A percentile compares a stretch with the other conserved stretches of the same genome.
Evolutionary conservation across 1,140 invertebrate genomes (phyloP).

Genomic region (Matsumurasca onukii): DNA sequence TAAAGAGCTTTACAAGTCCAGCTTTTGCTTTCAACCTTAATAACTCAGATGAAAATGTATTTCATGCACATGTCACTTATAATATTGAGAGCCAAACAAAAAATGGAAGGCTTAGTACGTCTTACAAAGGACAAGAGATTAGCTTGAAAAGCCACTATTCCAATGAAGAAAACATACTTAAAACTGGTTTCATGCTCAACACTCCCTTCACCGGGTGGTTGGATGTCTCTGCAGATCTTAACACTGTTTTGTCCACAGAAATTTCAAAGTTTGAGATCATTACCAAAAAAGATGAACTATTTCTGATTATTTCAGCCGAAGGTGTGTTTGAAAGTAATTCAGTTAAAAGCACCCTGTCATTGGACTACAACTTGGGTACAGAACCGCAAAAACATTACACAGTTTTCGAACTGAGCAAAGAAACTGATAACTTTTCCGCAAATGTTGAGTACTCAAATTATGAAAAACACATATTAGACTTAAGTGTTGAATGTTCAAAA

Average conservation of each 20-base stretch:
- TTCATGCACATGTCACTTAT: background rate
- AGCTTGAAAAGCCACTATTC: background rate
- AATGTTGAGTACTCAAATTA: background rate
- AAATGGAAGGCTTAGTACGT: background rate
- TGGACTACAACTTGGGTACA: background rate
- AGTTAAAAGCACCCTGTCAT: background rate
- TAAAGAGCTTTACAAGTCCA: background rate
- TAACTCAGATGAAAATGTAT: background rate
- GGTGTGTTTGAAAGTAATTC: background rate
- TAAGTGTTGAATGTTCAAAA: background rate
- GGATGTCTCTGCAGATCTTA: background rate
- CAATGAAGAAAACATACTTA: background rate
- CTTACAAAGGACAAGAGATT: background rate
- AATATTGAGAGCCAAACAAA: background rate
- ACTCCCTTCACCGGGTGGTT: constrained; percentile 1
- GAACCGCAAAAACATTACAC: background rate
- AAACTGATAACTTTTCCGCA: background rate
- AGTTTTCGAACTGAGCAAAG: background rate
- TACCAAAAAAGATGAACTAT: background rate
- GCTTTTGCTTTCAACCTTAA: background rate
- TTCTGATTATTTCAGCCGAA: background rate
- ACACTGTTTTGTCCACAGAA: background rate
- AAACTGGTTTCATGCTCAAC: background rate
- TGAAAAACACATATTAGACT: background rate
- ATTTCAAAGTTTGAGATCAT: background rate